Evolutionary conservation across 2,797 vertebrate genomes (phyloP).

Genomic region (Neopelma chrysocephalum): DNA sequence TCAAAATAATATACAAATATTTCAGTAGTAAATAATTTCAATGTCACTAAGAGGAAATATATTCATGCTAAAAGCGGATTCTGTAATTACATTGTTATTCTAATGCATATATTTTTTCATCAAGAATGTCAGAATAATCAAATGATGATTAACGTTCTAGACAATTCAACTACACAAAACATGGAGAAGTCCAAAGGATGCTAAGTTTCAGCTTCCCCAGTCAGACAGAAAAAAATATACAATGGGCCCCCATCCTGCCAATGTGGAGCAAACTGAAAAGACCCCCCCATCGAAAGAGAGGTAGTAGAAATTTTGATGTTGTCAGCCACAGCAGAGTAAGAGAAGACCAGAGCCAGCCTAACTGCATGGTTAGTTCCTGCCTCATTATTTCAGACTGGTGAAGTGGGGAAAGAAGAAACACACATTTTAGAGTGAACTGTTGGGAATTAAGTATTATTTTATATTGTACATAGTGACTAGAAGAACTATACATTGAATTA

Average conservation of each 20-base stretch:
- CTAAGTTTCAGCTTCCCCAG: neutral
- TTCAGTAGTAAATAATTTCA: slow-evolving; percentile 3
- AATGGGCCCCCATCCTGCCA: neutral
- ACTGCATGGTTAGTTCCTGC: neutral
- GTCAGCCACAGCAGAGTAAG: neutral
- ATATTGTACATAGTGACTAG: neutral
- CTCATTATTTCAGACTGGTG: neutral
- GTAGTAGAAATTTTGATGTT: neutral
- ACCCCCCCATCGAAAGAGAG: neutral
- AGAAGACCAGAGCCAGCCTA: neutral
- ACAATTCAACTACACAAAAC: neutral
- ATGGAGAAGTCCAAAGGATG: neutral
- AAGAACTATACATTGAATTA: neutral
- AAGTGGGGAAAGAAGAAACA: neutral
- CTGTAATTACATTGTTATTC: slow-evolving; percentile 19
- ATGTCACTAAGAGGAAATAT: neutral
- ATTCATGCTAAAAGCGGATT: slow-evolving; percentile 34
- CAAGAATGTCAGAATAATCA: neutral
- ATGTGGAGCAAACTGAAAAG: neutral
- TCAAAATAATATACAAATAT: slow-evolving; percentile 7
- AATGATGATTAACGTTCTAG: neutral
- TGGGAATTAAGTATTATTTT: neutral
- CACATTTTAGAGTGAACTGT: neutral
- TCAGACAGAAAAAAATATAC: neutral
- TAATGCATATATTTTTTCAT: slow-evolving; percentile 17